phyloP scores from a whole-genome alignment of 2,888 invertebrate genomes.

The Drosophila setosimentum region DNA sequence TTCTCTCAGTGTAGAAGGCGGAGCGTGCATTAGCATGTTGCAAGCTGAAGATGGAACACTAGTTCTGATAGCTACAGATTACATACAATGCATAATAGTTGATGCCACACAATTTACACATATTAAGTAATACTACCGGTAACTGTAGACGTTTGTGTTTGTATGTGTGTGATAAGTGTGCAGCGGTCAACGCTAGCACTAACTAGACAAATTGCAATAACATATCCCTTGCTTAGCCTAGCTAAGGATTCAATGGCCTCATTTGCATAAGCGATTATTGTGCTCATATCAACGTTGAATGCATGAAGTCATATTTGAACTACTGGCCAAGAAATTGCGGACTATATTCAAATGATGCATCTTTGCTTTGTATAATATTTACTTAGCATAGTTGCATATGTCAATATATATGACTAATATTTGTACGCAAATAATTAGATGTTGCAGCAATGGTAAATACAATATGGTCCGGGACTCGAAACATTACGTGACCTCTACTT shows the following conservation, averaged over 20 bases:
- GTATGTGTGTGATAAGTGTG: constrained; percentile 44
- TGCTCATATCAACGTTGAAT: constrained; percentile 9
- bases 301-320: constrained; percentile 33
- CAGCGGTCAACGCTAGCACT: constrained; percentile 49
- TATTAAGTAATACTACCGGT: constrained; percentile 79
- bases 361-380: neutral
- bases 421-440: constrained; percentile 3
- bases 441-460: neutral
- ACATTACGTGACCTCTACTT: neutral
- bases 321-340: constrained; percentile 17
- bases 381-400: constrained; percentile 25
- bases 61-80: constrained; percentile 69
- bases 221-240: constrained; percentile 50
- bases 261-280: constrained; percentile 59
- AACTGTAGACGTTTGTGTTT: constrained; percentile 29
- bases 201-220: constrained; percentile 71
- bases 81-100: constrained; percentile 79
- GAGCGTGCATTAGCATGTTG: constrained; percentile 34
- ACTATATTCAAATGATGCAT: constrained; percentile 5
- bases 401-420: constrained; percentile 5
- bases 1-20: neutral
- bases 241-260: constrained; percentile 45
- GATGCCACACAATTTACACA: constrained; percentile 82
- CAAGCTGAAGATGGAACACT: constrained; percentile 34
- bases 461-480: neutral